Evolutionary conservation across 2,797 vertebrate genomes (phyloP).

Genomic region (Silurus aristotelis): DNA sequence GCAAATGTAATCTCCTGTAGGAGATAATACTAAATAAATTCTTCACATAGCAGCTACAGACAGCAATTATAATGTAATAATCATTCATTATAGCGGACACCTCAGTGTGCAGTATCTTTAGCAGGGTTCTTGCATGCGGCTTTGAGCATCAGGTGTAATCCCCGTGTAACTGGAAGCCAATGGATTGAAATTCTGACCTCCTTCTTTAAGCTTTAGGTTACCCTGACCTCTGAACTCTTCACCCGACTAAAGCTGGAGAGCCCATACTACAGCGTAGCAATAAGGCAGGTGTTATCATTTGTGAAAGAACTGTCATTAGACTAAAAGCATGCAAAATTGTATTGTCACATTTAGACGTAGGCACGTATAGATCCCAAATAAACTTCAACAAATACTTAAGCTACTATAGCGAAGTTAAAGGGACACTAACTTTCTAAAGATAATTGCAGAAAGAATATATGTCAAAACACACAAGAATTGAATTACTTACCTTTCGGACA

Average conservation of each 20-base stretch:
- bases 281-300: not conserved
- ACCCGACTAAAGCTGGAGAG: constrained; percentile 71
- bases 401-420: not conserved
- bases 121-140: not conserved
- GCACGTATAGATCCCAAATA: not conserved
- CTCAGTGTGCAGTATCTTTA: not conserved
- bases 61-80: not conserved
- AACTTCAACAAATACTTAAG: not conserved
- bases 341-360: not conserved
- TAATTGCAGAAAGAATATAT: not conserved
- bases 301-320: not conserved
- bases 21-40: not conserved
- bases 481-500: constrained; percentile 87
- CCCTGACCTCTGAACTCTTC: constrained; percentile 70
- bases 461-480: not conserved
- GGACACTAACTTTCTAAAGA: too few relatives aligned
- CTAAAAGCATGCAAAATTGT: not conserved
- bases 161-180: constrained; percentile 62
- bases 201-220: constrained; percentile 70
- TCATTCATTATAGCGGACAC: not conserved
- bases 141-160: constrained; percentile 10
- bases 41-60: not conserved
- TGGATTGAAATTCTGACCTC: constrained; percentile 67
- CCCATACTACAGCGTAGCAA: constrained; percentile 20
- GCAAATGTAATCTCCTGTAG: not conserved